phyloP scores from a whole-genome alignment of 2,113 vertebrate genomes.

The Gymnogyps californianus region DNA sequence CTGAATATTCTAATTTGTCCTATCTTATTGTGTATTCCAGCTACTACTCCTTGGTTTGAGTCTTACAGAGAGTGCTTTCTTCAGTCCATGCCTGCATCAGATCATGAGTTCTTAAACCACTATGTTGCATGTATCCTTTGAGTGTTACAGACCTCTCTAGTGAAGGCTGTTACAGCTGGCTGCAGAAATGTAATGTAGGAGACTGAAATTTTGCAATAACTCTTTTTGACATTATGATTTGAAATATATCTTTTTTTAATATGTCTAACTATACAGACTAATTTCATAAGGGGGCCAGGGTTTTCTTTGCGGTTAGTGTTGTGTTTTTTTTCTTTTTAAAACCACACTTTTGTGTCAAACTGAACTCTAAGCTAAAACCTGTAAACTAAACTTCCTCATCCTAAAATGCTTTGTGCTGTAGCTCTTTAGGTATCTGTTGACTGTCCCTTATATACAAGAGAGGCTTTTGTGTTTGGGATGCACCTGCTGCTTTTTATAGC shows the following conservation, averaged over 20 bases:
- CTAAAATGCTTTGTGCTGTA: neutral
- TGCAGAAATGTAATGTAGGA: neutral
- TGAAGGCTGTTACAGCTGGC: neutral
- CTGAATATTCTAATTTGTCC: neutral
- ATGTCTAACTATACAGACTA: neutral
- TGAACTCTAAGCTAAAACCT: neutral
- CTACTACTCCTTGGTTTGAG: conserved; percentile 98
- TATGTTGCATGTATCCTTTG: conserved; percentile 99
- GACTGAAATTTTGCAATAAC: neutral
- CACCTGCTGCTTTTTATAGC: neutral
- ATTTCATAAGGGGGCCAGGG: rapidly evolving
- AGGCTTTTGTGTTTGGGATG: neutral
- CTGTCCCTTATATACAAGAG: neutral
- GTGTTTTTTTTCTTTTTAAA: neutral
- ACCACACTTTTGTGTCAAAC: neutral
- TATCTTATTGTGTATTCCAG: conserved; percentile 75
- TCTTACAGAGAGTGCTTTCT: conserved; percentile 95
- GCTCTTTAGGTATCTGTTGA: neutral
- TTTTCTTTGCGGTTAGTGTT: neutral
- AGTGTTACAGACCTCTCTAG: neutral
- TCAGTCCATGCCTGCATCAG: conserved; percentile 91
- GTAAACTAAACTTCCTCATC: neutral
- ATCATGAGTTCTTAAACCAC: conserved; percentile 97
- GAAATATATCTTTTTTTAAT: neutral
- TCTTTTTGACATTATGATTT: neutral